Base-by-base conservation (phyloP, 2,797 vertebrate genomes). In the Prionace glauca region DNA sequence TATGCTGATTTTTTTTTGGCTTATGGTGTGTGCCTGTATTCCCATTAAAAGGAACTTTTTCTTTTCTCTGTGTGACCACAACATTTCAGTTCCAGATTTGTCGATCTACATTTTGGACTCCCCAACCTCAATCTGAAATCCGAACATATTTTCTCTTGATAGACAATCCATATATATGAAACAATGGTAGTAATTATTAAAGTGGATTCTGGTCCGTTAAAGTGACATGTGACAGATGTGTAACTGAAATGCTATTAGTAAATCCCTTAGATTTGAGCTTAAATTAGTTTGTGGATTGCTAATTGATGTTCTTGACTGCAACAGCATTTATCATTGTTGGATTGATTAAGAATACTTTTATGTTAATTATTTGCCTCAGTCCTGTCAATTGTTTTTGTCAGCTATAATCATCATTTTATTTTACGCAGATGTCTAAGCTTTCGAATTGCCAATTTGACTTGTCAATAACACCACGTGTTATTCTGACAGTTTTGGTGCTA, bases 321-420 rank as follows among this genome's bases (percentile, higher is more conserved):
- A 67, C 26, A 22, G 62, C 20, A n/a, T 36, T 92, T 60, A 92
- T 92, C 62, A 67, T 91, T 65, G 60, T 91, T 65, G 14, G 32
- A 91, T 62, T 91, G 60, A 91, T 91, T 91, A 65, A 91, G 1
- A 18, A 65, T 56, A 91, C 50, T 92, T 92, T 92, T 41, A n/a
- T 92, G 16, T 67, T 41, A 67, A 92, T 69, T 41, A 92, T 92
- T n/a, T 92, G 60, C 65, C 90, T 92, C 9, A 36, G 7, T 67
- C 62, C 62, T 92, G 90, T 67, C 90, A 92, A 67, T 92, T 92
- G 90, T 92, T 24, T 92, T 67, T 92, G 62, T 92, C 90, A 69
- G 20, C 36, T 36, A 20, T 92, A 67, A 69, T 41, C 62, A 36
- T 36, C 32, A 41, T 67, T 67, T 92, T 69, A 36, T 11, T 92